A percentile compares a stretch with the other conserved stretches of the same genome.
Evolutionary conservation across 2,888 invertebrate genomes (phyloP).

Genomic region (Aquatica leii): DNA sequence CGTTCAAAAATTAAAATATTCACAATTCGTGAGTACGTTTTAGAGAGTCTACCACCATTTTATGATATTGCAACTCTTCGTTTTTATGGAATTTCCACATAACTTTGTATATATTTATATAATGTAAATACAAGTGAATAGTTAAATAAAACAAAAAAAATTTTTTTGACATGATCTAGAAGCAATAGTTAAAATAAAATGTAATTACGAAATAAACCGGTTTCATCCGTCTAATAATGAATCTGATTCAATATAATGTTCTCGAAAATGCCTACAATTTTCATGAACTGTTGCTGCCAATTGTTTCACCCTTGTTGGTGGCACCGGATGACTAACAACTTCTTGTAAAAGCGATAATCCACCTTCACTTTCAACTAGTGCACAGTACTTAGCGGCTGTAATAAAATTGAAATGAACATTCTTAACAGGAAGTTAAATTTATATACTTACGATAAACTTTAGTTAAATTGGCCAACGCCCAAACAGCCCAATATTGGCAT

Average conservation of each 20-base stretch:
- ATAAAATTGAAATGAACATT: too few relatives aligned
- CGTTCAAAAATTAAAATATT: too few relatives aligned
- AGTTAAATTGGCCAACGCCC: conserved; percentile 97
- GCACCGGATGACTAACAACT: conserved; percentile 68
- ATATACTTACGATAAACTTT: conserved; percentile 85
- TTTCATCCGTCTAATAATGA: conserved; percentile 34
- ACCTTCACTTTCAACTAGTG: conserved; percentile 84
- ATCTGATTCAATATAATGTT: conserved; percentile 29
- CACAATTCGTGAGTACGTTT: too few relatives aligned
- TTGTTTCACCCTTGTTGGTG: conserved; percentile 73
- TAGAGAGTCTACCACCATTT: too few relatives aligned
- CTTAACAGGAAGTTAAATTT: too few relatives aligned
- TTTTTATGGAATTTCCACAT: too few relatives aligned
- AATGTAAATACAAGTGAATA: too few relatives aligned
- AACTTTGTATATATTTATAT: too few relatives aligned
- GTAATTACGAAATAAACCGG: background rate
- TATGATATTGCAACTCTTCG: too few relatives aligned
- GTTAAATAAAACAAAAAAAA: too few relatives aligned
- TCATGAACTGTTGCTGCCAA: conserved; percentile 73
- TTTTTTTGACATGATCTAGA: too few relatives aligned
- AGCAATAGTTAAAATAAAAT: too few relatives aligned
- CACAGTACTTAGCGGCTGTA: conserved; percentile 92
- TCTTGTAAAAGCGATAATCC: conserved; percentile 78
- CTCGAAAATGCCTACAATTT: conserved; percentile 65
- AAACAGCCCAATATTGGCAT: conserved; percentile 96